Evolutionary conservation across 2,113 vertebrate species (phyloP), one percentile per base, ranked within the genome.

Genomic region (Alces alces): DNA sequence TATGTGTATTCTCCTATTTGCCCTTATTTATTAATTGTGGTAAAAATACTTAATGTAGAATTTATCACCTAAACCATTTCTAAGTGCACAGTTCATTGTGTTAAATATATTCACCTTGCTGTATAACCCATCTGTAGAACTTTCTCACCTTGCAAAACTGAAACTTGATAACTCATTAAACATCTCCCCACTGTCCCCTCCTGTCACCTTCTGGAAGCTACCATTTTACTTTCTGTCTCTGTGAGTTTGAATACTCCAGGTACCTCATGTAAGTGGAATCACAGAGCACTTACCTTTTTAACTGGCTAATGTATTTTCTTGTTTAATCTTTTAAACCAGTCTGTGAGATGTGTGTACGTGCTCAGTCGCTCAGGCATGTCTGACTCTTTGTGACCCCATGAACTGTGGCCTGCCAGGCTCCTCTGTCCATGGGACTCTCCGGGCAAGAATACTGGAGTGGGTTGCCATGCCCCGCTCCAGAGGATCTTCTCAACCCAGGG

Each of bases 71-170:
- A 23, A n/a, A 76, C 23, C 17, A 30, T 61, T 61, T 61, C 55
- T 17, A 14, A 21, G 16, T 36, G 8, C 16, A 36, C 12, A 25
- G 28, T 54, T 89, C 15, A 6, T 43, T 17, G 52, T 27, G 5
- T 52, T 60, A 80, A 73, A 47, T 21, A 73, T 45, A 25, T 52
- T 76, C 30, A 30, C 9, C 13, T 36, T 79, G 36, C 25, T 5
- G 6, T 79, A 73, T 11, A 70, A 54, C 61, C 45, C 33, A 55
- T 25, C 45, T 64, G 36, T 64, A 78, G 78, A 85, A 61, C 23
- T 30, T 96, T 76, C 54, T 55, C 45, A 89, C 61, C 17, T 84
- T 89, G 64, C 28, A 84, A 93, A 89, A 55, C 61, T 61, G 54
- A 93, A 93, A 93, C 61, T 55, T 25, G 28, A 17, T 30, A 28